Percentiles rank a stretch among this genome's conserved stretches.
phyloP scores from a whole-genome alignment of 2,797 vertebrate species.

The Lutjanus argentimaculatus region DNA sequence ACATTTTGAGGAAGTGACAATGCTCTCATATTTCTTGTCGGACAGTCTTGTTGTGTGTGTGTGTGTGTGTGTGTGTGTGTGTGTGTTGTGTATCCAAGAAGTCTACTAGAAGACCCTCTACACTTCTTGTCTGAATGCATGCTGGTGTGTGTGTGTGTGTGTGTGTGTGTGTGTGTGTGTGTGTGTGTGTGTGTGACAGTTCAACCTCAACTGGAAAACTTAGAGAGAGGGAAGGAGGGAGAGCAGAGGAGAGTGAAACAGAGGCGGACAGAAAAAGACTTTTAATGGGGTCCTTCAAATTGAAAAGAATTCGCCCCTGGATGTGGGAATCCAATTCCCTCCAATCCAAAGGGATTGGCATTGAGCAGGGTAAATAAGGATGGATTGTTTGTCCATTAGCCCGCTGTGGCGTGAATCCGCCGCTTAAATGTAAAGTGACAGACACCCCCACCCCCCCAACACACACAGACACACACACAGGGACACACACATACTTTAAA shows the following conservation, averaged over 20 bases:
- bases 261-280: constrained; percentile 67
- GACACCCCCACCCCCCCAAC: constrained; percentile 9
- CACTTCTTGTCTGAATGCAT: background rate
- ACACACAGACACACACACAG: background rate
- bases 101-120: background rate
- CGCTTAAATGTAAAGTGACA: constrained; percentile 85
- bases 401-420: constrained; percentile 73
- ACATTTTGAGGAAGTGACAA: background rate
- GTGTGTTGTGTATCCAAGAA: background rate
- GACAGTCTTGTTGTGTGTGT: background rate
- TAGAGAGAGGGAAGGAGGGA: constrained; percentile 29
- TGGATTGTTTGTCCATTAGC: constrained; percentile 85
- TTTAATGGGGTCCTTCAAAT: constrained; percentile 80
- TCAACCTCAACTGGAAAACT: constrained; percentile 36
- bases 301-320: constrained; percentile 80
- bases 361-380: constrained; percentile 85
- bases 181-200: constrained; percentile 1
- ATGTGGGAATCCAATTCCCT: constrained; percentile 83
- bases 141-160: background rate
- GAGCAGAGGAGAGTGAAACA: constrained; percentile 53
- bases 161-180: background rate
- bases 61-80: background rate
- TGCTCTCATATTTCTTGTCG: background rate
- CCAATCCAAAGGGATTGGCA: constrained; percentile 79
- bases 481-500: constrained; percentile 15